Base-by-base conservation (phyloP, 2,113 vertebrate genomes). In the Neolamprologus kungweensis region DNA sequence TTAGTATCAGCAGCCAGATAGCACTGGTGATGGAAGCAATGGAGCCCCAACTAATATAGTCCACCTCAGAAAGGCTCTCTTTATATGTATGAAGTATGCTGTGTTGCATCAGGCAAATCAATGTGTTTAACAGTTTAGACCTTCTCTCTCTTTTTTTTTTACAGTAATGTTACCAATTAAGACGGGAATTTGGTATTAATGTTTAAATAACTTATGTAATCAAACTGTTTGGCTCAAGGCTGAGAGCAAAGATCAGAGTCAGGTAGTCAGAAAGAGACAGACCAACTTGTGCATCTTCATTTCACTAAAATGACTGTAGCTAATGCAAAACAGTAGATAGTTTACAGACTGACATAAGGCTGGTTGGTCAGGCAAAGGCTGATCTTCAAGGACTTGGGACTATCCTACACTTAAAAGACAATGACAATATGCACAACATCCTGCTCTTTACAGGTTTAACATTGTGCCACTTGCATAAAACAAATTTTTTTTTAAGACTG, bases 1-100 rank as follows among this genome's bases (percentile, higher is more conserved):
- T 95, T 94, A 89, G 88, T n/a, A 89, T 91, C 90, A 92, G 91
- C 83, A 90, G 83, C 87, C 81, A 88, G 88, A 92, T 45, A 90
- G 88, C 81, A 58, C 71, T 50, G 81, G 79, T 50, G 90, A 71
- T 86, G 75, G 80, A 28, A 33, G 86, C 54, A 83, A 81, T 79
- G 83, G 81, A 87, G 71, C 80, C 84, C 37, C 75, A 71, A 19
- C 37, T 12, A 92, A 54, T 87, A 84, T 40, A 47, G 28, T 14
- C 28, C 35, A 82, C 23, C 73, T 54, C 47, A 40, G 7, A 13
- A n/a, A 42, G 33, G 35, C 13, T 28, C 13, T 37, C 35, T 16
- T 57, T 45, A 81, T 40, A 75, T 11, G 17, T 28, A 17, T 14
- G 10, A 5, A 68, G 14, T 9, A 28, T 26, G 31, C 14, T 14